Conservation (phyloP, 2,113 vertebrate genomes). For the Perca fluviatilis region DNA sequence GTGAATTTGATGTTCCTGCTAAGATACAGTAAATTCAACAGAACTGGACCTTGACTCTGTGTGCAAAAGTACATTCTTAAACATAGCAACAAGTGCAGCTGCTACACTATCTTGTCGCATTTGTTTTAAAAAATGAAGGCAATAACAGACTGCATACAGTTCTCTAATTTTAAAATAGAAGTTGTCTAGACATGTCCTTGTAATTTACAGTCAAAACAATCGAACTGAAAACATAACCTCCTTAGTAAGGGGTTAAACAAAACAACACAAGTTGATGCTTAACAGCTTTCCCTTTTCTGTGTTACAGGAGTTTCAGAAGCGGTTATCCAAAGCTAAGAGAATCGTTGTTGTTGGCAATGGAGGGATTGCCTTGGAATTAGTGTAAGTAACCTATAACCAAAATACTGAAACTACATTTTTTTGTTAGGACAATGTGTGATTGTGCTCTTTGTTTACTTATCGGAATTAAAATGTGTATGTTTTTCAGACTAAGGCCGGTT, state of each 20-base stretch:
- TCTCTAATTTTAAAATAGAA: not conserved
- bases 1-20: not conserved
- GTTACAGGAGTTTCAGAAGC: constrained; percentile 93
- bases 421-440: not conserved
- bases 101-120: not conserved
- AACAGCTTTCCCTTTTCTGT: not conserved
- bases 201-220: not conserved
- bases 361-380: constrained; percentile 96
- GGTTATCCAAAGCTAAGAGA: constrained; percentile 88
- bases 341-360: constrained; percentile 95
- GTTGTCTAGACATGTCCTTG: not conserved
- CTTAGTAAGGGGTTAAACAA: not conserved
- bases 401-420: not conserved
- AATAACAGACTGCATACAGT: not conserved
- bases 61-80: not conserved
- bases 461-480: not conserved
- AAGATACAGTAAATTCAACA: not conserved
- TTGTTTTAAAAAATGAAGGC: not conserved
- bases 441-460: not conserved
- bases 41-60: not conserved
- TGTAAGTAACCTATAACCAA: constrained; percentile 84
- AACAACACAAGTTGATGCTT: not conserved
- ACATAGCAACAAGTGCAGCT: not conserved
- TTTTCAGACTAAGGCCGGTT: not conserved
- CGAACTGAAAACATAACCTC: not conserved